These are phyloP conservation scores for Cataglyphis livida DNA, from an alignment of 2,888 invertebrate species.

Conservation along the genomic window DNA sequence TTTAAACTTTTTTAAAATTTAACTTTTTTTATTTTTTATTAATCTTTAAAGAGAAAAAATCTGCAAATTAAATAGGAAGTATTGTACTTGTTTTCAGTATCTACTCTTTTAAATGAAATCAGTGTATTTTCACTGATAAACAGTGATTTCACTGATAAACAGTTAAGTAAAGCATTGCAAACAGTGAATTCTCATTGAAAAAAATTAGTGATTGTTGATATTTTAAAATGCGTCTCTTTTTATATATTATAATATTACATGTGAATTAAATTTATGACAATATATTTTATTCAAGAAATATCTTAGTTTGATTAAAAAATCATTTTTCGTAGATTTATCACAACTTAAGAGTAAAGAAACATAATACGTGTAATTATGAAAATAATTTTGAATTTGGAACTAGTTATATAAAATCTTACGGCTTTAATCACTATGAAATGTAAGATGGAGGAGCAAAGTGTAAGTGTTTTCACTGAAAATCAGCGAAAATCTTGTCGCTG, in stretches of 20 bases:
- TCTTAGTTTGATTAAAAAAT: background rate
- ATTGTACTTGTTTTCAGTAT: background rate
- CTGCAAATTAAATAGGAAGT: background rate
- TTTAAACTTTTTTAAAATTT: background rate
- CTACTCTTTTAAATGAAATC: background rate
- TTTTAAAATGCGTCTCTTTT: background rate
- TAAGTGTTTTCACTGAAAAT: background rate
- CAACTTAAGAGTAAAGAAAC: background rate
- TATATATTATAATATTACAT: background rate
- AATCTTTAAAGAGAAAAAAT: background rate
- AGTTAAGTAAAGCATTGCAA: background rate
- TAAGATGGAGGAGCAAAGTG: background rate
- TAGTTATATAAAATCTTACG: background rate
- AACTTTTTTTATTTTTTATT: background rate
- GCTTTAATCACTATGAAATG: background rate
- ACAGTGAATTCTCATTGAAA: background rate
- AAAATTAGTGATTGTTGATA: background rate
- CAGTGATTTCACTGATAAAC: background rate
- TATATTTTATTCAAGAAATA: background rate
- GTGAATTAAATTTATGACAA: background rate
- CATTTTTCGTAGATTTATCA: background rate
- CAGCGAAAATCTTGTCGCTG: background rate
- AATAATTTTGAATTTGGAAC: background rate
- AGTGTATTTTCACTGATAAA: background rate
- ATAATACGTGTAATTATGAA: background rate